These are phyloP conservation scores for Arothron firmamentum DNA, from an alignment of 2,113 vertebrate species.

Conservation along the genomic window DNA sequence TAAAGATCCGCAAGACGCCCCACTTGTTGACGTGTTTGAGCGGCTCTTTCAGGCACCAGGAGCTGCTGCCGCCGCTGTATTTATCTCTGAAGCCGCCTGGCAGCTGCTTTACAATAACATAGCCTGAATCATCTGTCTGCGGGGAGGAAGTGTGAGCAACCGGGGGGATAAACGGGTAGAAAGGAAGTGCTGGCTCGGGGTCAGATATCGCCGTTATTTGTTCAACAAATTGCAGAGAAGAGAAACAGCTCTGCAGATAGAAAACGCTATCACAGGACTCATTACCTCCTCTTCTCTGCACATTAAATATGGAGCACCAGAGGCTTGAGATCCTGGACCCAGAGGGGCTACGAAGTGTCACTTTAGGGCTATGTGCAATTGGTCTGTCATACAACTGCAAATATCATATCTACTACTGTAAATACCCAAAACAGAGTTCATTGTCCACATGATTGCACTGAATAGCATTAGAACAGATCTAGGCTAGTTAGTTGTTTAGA, in stretches of 20 bases:
- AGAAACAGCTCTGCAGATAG: not conserved
- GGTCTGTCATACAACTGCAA: no score
- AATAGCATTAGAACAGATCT: no score
- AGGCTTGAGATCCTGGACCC: not conserved
- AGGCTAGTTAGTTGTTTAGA: no score
- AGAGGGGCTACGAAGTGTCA: not conserved
- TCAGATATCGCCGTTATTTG: constrained; percentile 30
- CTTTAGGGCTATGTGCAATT: no score
- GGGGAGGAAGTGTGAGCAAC: constrained; percentile 16
- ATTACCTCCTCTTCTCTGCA: not conserved
- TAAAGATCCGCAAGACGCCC: constrained; percentile 3
- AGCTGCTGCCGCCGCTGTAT: not conserved
- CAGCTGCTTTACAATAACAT: constrained; percentile 49
- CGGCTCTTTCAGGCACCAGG: constrained; percentile 26
- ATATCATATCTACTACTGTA: no score
- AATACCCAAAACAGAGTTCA: no score
- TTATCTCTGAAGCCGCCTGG: not conserved
- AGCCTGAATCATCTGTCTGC: constrained; percentile 47
- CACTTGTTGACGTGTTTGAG: constrained; percentile 47
- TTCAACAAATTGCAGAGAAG: constrained; percentile 42
- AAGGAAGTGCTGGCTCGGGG: constrained; percentile 21
- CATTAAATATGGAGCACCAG: not conserved
- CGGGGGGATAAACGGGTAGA: constrained; percentile 19
- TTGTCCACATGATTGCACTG: no score
- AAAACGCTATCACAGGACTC: no score